Conservation (phyloP, 2,888 invertebrate species). For the Meteorus cinctellus region DNA sequence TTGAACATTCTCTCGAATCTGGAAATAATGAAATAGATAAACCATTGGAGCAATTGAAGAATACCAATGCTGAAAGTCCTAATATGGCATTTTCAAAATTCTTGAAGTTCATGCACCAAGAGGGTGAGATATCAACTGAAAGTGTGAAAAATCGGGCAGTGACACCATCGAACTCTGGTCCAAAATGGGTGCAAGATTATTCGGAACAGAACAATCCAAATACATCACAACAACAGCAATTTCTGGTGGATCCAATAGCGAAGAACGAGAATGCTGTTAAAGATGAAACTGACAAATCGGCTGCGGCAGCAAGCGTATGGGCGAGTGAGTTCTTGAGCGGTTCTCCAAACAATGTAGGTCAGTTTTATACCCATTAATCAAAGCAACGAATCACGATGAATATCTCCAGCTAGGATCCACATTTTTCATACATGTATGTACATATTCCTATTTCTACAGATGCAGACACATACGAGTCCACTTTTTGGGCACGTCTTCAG, state of each 20-base stretch:
- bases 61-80: slow-evolving; percentile 78
- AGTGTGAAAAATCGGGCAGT: slow-evolving; percentile 64
- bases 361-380: slow-evolving; percentile 7
- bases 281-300: slow-evolving; percentile 60
- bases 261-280: slow-evolving; percentile 54
- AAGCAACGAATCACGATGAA: neutral
- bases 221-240: slow-evolving; percentile 55
- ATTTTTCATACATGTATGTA: slow-evolving; percentile 27
- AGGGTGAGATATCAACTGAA: slow-evolving; percentile 78
- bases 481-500: slow-evolving; percentile 80
- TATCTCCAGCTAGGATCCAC: neutral
- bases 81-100: slow-evolving; percentile 86
- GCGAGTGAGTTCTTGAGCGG: slow-evolving; percentile 66
- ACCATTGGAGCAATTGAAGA: slow-evolving; percentile 76
- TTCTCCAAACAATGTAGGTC: slow-evolving; percentile 58
- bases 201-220: slow-evolving; percentile 68
- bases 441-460: slow-evolving; percentile 51
- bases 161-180: slow-evolving; percentile 70
- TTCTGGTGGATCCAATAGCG: slow-evolving; percentile 56
- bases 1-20: slow-evolving; percentile 68
- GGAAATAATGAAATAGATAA: slow-evolving; percentile 69
- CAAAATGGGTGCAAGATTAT: slow-evolving; percentile 75
- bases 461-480: slow-evolving; percentile 78
- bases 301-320: slow-evolving; percentile 66
- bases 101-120: slow-evolving; percentile 88